Conservation (phyloP, 1,140 invertebrate genomes). For the Thaumetopoea pityocampa region DNA sequence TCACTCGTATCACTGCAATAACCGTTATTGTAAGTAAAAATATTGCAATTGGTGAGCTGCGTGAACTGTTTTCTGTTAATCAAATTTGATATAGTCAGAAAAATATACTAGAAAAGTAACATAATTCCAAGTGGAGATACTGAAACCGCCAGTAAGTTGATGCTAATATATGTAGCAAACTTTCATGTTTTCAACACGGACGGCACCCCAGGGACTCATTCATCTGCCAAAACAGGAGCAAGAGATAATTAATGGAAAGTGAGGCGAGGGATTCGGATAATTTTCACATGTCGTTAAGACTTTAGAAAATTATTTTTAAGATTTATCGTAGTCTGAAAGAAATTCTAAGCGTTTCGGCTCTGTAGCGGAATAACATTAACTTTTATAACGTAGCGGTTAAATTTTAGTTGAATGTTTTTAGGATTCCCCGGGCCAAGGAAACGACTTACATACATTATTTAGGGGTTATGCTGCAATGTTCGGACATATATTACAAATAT, state of each 20-base stretch:
- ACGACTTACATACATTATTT: neutral
- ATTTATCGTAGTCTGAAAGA: conserved; percentile 1
- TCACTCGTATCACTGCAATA: too few relatives aligned
- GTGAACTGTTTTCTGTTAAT: too few relatives aligned
- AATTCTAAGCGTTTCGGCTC: neutral
- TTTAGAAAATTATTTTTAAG: conserved; percentile 10
- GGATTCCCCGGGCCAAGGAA: neutral
- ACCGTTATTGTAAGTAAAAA: too few relatives aligned
- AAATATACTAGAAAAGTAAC: too few relatives aligned
- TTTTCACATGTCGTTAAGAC: conserved; percentile 12
- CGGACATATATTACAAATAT: conserved; percentile 23
- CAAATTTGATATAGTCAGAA: too few relatives aligned
- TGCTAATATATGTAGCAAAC: conserved; percentile 52
- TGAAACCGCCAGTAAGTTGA: too few relatives aligned
- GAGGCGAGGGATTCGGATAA: conserved; percentile 29
- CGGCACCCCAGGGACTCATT: conserved; percentile 46
- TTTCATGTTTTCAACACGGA: conserved; percentile 50
- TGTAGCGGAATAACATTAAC: too few relatives aligned
- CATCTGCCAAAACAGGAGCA: conserved; percentile 39
- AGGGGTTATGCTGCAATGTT: conserved; percentile 10
- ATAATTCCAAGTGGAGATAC: too few relatives aligned
- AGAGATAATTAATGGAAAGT: conserved; percentile 61
- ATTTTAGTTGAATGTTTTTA: conserved; percentile 3
- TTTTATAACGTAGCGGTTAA: conserved; percentile 1
- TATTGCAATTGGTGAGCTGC: too few relatives aligned